A percentile compares a stretch with the other conserved stretches of the same genome.
Evolutionary conservation across 2,113 vertebrate genomes (phyloP).

Genomic region (Solea solea): DNA sequence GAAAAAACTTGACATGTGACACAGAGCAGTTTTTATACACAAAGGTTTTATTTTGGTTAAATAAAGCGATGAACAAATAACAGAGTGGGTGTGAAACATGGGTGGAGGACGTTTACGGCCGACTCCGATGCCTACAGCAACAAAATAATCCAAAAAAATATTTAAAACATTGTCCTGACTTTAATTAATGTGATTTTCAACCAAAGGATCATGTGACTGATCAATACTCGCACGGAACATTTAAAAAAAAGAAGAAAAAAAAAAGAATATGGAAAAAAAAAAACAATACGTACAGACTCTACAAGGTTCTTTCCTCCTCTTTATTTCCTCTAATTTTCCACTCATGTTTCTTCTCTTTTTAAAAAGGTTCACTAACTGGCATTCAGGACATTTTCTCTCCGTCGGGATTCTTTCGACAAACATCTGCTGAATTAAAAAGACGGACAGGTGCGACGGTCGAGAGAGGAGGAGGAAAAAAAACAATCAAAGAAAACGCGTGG

Average conservation of each 20-base stretch:
- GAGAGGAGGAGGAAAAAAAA: background rate
- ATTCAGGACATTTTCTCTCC: constrained; percentile 10
- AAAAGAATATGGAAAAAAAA: constrained; percentile 8
- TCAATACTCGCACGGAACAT: constrained; percentile 47
- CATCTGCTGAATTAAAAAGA: constrained; percentile 55
- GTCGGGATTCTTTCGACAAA: constrained; percentile 29
- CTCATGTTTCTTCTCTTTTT: background rate
- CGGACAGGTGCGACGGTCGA: background rate
- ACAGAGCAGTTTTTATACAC: constrained; percentile 88
- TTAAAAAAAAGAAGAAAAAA: constrained; percentile 21
- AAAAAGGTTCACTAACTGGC: background rate
- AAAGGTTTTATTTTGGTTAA: constrained; percentile 97
- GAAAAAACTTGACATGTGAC: background rate
- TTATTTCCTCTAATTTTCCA: constrained; percentile 15
- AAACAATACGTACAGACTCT: constrained; percentile 64
- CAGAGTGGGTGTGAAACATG: constrained; percentile 79
- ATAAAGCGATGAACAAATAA: constrained; percentile 90
- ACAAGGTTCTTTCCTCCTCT: constrained; percentile 36
- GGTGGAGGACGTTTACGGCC: constrained; percentile 83
- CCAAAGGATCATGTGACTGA: constrained; percentile 34
- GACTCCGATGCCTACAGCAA: constrained; percentile 62
- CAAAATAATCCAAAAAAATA: constrained; percentile 37
- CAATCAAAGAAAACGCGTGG: background rate
- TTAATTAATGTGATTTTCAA: constrained; percentile 34
- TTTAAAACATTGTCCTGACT: constrained; percentile 60